Conservation (phyloP, 2,113 vertebrate species). For the Vidua macroura region DNA sequence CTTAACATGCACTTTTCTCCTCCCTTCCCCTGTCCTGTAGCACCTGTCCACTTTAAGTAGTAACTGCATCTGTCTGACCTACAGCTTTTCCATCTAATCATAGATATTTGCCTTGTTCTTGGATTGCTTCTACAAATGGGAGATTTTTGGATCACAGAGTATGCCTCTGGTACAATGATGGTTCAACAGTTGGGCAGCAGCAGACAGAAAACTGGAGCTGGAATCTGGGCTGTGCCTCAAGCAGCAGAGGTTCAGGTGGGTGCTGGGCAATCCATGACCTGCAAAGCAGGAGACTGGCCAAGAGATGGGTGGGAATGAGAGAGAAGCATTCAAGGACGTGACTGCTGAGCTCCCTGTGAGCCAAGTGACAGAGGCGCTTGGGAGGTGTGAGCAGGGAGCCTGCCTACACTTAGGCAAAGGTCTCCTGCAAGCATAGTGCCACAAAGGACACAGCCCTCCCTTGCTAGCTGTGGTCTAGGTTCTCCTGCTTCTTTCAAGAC, state of each 20-base stretch:
- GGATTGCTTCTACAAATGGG: neutral
- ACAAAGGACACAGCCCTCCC: neutral
- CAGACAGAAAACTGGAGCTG: neutral
- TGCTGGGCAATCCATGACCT: neutral
- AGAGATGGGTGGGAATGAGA: neutral
- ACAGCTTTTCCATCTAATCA: neutral
- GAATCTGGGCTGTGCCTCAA: neutral
- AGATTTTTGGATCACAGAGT: neutral
- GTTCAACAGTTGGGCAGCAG: neutral
- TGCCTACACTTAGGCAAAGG: neutral
- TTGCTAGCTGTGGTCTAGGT: neutral
- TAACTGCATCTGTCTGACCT: neutral
- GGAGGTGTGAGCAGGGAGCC: neutral
- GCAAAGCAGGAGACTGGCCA: neutral
- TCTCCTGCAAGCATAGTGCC: neutral
- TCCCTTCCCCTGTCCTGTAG: neutral
- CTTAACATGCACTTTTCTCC: neutral
- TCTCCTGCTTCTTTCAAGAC: neutral
- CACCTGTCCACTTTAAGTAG: neutral
- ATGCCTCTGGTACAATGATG: accelerated
- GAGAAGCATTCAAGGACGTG: accelerated
- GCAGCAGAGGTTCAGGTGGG: neutral
- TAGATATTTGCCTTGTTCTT: neutral
- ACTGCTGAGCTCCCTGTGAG: neutral
- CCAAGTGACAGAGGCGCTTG: neutral